Evolutionary conservation across 2,888 invertebrate genomes (phyloP).

Genomic region (Chloroclystis v-ata): DNA sequence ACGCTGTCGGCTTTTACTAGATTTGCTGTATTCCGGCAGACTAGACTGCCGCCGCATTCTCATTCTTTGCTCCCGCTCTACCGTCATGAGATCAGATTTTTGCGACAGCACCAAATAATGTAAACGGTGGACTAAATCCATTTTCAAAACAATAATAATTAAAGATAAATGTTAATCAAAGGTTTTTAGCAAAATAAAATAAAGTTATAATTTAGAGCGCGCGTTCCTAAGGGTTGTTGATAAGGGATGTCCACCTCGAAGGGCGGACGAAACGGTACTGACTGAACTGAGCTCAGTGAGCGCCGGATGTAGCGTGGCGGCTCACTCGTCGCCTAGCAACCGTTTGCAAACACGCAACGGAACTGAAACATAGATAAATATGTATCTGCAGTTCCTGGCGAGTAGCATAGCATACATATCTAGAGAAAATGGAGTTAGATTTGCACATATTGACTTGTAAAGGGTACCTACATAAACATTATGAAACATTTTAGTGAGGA

Average conservation of each 20-base stretch:
- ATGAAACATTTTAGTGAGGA: too few relatives aligned
- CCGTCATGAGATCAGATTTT: conserved; percentile 73
- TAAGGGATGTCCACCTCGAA: conserved; percentile 33
- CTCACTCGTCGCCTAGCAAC: conserved; percentile 62
- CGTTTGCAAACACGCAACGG: conserved; percentile 58
- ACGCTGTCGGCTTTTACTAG: conserved; percentile 60
- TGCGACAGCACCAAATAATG: conserved; percentile 73
- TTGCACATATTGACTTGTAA: too few relatives aligned
- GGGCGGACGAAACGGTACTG: conserved; percentile 66
- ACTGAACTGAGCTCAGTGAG: conserved; percentile 26
- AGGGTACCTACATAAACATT: neutral
- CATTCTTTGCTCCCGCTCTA: conserved; percentile 70
- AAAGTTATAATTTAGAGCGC: conserved; percentile 9
- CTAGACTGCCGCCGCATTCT: conserved; percentile 70
- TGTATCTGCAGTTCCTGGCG: conserved; percentile 23
- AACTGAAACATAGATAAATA: conserved; percentile 15
- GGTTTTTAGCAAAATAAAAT: too few relatives aligned
- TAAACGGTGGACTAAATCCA: conserved; percentile 73
- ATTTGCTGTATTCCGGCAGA: conserved; percentile 69
- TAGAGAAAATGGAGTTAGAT: conserved; percentile 3
- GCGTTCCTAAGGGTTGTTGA: conserved; percentile 3
- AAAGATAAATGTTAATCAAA: too few relatives aligned
- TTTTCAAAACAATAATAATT: too few relatives aligned
- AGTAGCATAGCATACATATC: conserved; percentile 7
- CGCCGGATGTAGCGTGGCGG: conserved; percentile 60